phyloP scores from a whole-genome alignment of 2,113 vertebrate genomes.

The Dermatemys mawii region DNA sequence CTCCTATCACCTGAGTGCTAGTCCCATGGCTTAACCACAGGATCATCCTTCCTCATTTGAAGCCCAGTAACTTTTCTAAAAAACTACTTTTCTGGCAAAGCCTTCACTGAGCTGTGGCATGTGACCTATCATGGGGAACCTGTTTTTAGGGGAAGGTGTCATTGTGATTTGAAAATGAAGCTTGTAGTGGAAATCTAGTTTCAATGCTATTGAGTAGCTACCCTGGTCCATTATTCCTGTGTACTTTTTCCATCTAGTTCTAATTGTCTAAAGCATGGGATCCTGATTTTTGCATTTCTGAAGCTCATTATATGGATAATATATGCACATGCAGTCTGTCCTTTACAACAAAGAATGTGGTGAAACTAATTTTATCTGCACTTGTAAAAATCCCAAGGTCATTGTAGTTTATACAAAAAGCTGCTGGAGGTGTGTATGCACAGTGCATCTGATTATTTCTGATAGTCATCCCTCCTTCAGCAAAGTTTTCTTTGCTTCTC shows the following conservation, averaged over 20 bases:
- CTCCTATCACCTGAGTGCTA: neutral
- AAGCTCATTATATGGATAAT: neutral
- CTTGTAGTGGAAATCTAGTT: fast-evolving
- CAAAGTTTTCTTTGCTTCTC: neutral
- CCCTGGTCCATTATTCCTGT: neutral
- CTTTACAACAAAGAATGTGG: neutral
- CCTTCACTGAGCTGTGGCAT: neutral
- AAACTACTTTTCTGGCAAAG: neutral
- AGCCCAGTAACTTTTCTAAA: neutral
- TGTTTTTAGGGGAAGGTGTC: fast-evolving
- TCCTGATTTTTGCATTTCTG: constrained; percentile 16
- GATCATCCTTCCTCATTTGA: neutral
- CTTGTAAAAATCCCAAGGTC: neutral
- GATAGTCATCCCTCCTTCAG: neutral
- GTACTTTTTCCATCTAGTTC: neutral
- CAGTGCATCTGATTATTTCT: neutral
- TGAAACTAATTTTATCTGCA: neutral
- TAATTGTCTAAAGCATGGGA: neutral
- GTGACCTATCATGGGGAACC: neutral
- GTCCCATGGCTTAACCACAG: neutral
- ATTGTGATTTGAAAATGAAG: neutral
- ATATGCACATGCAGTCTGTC: neutral
- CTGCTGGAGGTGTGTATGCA: fast-evolving
- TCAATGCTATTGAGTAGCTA: neutral
- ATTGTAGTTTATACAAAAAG: neutral